A percentile compares a stretch with the other conserved stretches of the same genome.
Conservation (phyloP, 2,113 vertebrate genomes). For the Puntigrus tetrazona region DNA sequence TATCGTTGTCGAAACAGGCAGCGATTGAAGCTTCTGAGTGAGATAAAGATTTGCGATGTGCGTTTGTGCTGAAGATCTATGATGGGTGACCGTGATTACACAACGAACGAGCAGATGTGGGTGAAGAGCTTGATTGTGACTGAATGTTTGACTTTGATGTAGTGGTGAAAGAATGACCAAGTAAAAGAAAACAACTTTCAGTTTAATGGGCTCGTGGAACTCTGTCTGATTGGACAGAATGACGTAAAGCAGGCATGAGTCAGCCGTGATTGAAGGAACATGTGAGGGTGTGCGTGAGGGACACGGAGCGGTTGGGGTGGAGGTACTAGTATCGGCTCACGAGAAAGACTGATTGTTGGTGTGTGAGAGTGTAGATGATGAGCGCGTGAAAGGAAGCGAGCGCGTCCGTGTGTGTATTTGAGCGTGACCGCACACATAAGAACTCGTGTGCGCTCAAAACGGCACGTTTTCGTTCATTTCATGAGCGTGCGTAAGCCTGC, state of each 20-base stretch:
- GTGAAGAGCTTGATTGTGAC: conserved; percentile 36
- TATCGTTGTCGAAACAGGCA: conserved; percentile 5
- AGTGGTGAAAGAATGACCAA: conserved; percentile 49
- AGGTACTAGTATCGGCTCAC: conserved; percentile 53
- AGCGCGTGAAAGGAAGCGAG: conserved; percentile 44
- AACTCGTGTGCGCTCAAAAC: conserved; percentile 41
- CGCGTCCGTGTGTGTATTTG: conserved; percentile 4
- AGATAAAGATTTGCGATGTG: conserved; percentile 21
- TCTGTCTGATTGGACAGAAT: conserved; percentile 57
- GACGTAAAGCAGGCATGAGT: conserved; percentile 73
- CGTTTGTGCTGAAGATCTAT: conserved; percentile 11
- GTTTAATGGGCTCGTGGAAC: conserved; percentile 46
- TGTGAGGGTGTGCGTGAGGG: conserved; percentile 38
- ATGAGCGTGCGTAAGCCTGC: conserved; percentile 34
- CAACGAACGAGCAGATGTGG: conserved; percentile 55
- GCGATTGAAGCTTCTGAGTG: conserved; percentile 3
- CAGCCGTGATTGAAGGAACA: conserved; percentile 66
- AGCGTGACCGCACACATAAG: neutral
- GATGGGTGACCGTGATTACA: neutral
- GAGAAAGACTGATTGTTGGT: conserved; percentile 50
- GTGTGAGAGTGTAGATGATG: conserved; percentile 45
- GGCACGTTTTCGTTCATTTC: conserved; percentile 45
- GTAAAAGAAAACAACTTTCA: conserved; percentile 48
- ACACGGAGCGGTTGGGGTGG: conserved; percentile 14
- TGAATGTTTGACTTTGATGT: conserved; percentile 42